Evolutionary conservation across 2,888 invertebrate species (phyloP).

Genomic region (Petrolisthes cinctipes): DNA sequence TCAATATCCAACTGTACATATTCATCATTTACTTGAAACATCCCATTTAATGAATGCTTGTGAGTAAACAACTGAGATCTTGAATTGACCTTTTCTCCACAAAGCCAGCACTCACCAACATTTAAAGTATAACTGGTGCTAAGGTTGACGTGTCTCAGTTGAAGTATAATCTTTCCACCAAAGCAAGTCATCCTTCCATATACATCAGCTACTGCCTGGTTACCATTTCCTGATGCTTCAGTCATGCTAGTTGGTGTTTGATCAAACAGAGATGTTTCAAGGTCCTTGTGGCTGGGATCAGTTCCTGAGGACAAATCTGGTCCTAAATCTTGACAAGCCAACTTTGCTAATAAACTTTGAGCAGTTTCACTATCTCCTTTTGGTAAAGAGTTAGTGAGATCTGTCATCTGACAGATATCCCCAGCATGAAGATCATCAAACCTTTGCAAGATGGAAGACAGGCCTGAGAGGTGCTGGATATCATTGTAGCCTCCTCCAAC

Average conservation of each 20-base stretch:
- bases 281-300: slow-evolving; percentile 44
- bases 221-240: slow-evolving; percentile 15
- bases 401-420: slow-evolving; percentile 62
- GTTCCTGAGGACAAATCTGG: slow-evolving; percentile 47
- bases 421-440: slow-evolving; percentile 59
- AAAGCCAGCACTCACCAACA: slow-evolving; percentile 64
- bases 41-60: slow-evolving; percentile 62
- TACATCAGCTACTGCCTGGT: slow-evolving; percentile 56
- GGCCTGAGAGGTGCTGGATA: slow-evolving; percentile 51
- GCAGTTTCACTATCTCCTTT: slow-evolving; percentile 59
- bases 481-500: slow-evolving; percentile 47
- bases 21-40: slow-evolving; percentile 64
- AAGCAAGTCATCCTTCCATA: slow-evolving; percentile 63
- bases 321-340: slow-evolving; percentile 59
- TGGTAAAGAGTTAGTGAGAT: slow-evolving; percentile 64
- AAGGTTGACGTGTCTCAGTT: slow-evolving; percentile 59
- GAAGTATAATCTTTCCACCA: slow-evolving; percentile 62
- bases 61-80: slow-evolving; percentile 61
- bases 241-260: slow-evolving; percentile 39
- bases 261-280: slow-evolving; percentile 43
- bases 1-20: slow-evolving; percentile 63
- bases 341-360: slow-evolving; percentile 57
- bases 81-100: slow-evolving; percentile 59
- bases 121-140: slow-evolving; percentile 62
- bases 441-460: slow-evolving; percentile 55